Conservation (phyloP, 2,113 vertebrate genomes). For the Zapus hudsonius region DNA sequence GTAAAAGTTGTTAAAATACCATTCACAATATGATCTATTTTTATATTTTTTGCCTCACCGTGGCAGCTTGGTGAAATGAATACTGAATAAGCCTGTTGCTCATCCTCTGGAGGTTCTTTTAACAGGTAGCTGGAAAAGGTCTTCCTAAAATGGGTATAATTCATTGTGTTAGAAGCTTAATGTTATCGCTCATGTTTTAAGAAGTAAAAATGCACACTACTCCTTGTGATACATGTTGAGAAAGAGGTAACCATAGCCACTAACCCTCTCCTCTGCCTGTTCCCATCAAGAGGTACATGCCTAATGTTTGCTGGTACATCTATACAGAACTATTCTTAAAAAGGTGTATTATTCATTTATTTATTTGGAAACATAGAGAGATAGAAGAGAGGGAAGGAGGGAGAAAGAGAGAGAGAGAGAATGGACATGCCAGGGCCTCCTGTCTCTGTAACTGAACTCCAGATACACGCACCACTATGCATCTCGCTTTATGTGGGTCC, state of each 20-base stretch:
- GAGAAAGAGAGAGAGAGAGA: too few species aligned
- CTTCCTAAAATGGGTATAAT: not conserved
- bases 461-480: too few species aligned
- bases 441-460: too few species aligned
- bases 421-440: too few species aligned
- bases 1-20: not conserved
- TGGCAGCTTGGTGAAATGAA: not conserved
- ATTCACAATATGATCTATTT: not conserved
- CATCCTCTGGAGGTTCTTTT: not conserved
- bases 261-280: not conserved
- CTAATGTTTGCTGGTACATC: not conserved
- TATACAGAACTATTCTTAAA: not conserved
- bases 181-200: not conserved
- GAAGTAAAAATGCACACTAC: too few species aligned
- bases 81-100: not conserved
- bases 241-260: not conserved
- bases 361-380: too few species aligned
- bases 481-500: too few species aligned
- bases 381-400: too few species aligned
- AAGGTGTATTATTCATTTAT: too few species aligned
- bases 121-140: not conserved
- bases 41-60: not conserved
- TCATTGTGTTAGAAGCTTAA: slow-evolving; percentile 38
- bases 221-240: not conserved
- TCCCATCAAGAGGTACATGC: not conserved